These are phyloP conservation scores for Siderastrea radians DNA, from an alignment of 92 coral and sea anemone species.

Conservation along the genomic window DNA sequence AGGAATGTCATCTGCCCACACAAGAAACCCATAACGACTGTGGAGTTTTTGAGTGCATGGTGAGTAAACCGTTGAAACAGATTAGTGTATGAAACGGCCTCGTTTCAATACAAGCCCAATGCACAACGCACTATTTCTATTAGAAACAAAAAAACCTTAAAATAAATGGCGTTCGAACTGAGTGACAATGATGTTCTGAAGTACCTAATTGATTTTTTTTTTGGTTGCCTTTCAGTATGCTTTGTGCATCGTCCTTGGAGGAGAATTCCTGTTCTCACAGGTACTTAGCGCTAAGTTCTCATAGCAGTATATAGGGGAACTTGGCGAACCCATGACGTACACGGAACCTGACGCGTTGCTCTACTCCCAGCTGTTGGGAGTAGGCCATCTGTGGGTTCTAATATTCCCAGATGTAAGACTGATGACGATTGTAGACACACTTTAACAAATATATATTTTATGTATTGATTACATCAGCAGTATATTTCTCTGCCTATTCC, in stretches of 20 bases:
- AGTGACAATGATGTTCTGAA: background rate
- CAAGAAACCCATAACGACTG: background rate
- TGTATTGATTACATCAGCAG: background rate
- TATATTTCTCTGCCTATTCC: background rate
- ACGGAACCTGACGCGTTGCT: background rate
- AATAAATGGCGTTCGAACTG: background rate
- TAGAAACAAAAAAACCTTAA: background rate
- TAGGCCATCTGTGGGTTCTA: no score
- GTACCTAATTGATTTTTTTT: background rate
- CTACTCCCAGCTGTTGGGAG: no score
- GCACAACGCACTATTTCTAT: background rate
- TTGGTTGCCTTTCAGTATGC: background rate
- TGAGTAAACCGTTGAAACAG: background rate
- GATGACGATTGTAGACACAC: no score
- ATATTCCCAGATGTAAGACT: no score
- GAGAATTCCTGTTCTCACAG: background rate
- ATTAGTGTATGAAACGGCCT: background rate
- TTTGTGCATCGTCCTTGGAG: background rate
- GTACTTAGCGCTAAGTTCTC: background rate
- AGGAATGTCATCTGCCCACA: background rate
- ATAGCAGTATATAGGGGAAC: background rate
- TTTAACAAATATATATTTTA: no score
- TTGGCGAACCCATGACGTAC: background rate
- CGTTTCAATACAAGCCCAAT: background rate
- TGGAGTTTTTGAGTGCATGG: constrained; percentile 5